These are phyloP conservation scores for Lasioglossum villosulum DNA, from an alignment of 2,888 invertebrate species.

Conservation along the genomic window DNA sequence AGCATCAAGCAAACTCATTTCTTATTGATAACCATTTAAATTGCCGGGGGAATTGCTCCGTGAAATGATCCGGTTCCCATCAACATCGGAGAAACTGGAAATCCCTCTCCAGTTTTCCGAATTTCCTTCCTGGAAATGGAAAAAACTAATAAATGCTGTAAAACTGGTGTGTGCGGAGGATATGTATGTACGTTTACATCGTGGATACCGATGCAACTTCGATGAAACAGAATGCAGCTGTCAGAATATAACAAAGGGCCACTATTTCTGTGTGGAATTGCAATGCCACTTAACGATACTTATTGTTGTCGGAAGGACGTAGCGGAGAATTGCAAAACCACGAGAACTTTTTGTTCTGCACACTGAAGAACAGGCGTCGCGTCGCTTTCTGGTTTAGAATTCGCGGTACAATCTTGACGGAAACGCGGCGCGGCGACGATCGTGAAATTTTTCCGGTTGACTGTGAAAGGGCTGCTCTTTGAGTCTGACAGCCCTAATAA, in stretches of 20 bases:
- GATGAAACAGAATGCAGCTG: slow-evolving; percentile 3
- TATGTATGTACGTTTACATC: neutral
- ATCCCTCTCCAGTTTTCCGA: too few relatives aligned
- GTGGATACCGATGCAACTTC: neutral
- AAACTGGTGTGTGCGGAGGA: neutral
- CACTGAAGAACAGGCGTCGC: neutral
- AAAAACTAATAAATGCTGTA: neutral
- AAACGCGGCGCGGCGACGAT: neutral
- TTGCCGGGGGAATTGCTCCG: neutral
- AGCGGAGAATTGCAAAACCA: neutral
- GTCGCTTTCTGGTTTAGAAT: slow-evolving; percentile 7
- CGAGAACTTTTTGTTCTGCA: neutral
- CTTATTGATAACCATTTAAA: neutral
- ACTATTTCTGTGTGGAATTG: neutral
- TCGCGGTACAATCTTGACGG: neutral
- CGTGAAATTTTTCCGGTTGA: slow-evolving; percentile 9
- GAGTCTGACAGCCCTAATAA: neutral
- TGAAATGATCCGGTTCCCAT: neutral
- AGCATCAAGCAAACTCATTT: neutral
- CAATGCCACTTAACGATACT: neutral
- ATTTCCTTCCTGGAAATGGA: neutral
- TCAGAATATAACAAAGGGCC: neutral
- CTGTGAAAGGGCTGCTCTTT: neutral
- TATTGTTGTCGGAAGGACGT: neutral
- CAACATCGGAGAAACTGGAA: neutral